Conservation (phyloP, 2,113 vertebrate genomes). For the Australoheros scitulus region DNA sequence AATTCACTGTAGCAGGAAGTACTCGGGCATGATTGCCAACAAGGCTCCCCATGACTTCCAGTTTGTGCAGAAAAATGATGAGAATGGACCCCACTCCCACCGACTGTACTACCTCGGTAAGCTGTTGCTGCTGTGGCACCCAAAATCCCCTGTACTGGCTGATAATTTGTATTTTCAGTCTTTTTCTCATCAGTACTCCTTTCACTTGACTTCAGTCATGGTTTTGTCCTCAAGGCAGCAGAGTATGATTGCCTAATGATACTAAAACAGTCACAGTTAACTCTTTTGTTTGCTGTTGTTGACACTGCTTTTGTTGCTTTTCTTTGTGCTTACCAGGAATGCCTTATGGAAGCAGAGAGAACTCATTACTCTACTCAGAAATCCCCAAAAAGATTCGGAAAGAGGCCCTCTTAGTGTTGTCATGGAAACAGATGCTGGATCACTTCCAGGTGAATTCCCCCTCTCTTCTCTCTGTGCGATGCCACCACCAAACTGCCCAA, state of each 20-base stretch:
- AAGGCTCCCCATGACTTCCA: slow-evolving; percentile 98
- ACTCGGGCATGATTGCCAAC: slow-evolving; percentile 92
- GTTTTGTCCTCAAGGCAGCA: slow-evolving; percentile 5
- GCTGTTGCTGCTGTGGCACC: neutral
- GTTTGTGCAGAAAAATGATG: slow-evolving; percentile 94
- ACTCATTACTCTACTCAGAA: slow-evolving; percentile 97
- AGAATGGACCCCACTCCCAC: slow-evolving; percentile 92
- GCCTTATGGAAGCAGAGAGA: slow-evolving; percentile 97
- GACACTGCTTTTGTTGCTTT: slow-evolving; percentile 1
- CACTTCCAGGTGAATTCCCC: slow-evolving; percentile 90
- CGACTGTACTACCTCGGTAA: slow-evolving; percentile 96
- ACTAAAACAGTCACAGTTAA: neutral
- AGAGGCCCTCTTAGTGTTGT: slow-evolving; percentile 91
- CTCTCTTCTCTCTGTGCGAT: neutral
- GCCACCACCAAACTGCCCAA: neutral
- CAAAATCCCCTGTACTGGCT: neutral
- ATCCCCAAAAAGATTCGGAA: slow-evolving; percentile 96
- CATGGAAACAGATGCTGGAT: slow-evolving; percentile 99
- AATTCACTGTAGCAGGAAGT: slow-evolving; percentile 96
- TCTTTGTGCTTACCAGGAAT: slow-evolving; percentile 81
- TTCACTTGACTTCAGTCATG: neutral
- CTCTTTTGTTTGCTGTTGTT: neutral
- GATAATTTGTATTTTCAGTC: neutral
- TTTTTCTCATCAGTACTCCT: neutral
- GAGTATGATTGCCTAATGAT: slow-evolving; percentile 10